These are phyloP conservation scores for Parazoanthus swiftii DNA, from an alignment of 92 coral and sea anemone species.

Conservation along the genomic window DNA sequence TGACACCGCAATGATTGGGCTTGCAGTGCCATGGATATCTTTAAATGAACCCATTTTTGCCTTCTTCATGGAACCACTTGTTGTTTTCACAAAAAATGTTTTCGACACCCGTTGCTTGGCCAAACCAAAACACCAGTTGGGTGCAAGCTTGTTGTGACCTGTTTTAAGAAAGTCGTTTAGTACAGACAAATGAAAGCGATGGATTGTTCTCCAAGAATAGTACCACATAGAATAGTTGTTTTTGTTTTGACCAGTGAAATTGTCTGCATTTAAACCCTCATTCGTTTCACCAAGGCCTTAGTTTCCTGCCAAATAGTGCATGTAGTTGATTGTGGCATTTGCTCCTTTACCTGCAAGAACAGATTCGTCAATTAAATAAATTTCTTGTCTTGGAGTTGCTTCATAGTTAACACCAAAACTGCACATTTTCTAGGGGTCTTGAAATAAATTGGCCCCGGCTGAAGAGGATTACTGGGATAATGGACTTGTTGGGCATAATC, in stretches of 20 bases:
- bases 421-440: constrained; percentile 45
- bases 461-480: constrained; percentile 56
- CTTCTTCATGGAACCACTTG: constrained; percentile 42
- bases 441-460: constrained; percentile 57
- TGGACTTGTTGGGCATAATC: constrained; percentile 61
- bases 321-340: constrained; percentile 34
- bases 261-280: constrained; percentile 30
- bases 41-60: constrained; percentile 34
- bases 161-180: constrained; percentile 43
- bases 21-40: constrained; percentile 34
- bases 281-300: constrained; percentile 43
- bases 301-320: constrained; percentile 34
- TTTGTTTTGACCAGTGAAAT: constrained; percentile 43
- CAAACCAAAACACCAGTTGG: constrained; percentile 65
- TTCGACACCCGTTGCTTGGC: constrained; percentile 42
- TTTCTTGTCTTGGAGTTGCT: constrained; percentile 29
- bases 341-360: constrained; percentile 43
- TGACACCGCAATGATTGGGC: constrained; percentile 33
- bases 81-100: constrained; percentile 43
- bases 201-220: constrained; percentile 28
- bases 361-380: constrained; percentile 41
- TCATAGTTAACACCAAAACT: constrained; percentile 36
- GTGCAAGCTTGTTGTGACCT: constrained; percentile 65
- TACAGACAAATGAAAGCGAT: constrained; percentile 7
- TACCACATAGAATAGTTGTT: constrained; percentile 38